A percentile compares a stretch with the other conserved stretches of the same genome.
These are phyloP conservation scores for Orthosia gracilis DNA, from an alignment of 2,888 invertebrate genomes.

Conservation along the genomic window DNA sequence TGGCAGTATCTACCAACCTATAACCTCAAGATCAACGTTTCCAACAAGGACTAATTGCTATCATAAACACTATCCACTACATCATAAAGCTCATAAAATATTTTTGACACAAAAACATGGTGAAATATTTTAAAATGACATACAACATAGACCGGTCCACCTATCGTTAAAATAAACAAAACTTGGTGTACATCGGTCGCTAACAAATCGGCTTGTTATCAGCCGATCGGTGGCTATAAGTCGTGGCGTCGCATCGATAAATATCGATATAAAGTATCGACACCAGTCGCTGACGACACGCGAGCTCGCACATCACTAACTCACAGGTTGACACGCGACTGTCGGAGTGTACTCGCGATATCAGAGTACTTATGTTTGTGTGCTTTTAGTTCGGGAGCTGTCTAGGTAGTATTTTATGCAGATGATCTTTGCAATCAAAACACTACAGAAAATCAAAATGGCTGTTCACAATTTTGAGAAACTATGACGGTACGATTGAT, in stretches of 20 bases:
- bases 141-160: constrained; percentile 50
- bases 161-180: constrained; percentile 75
- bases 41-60: constrained; percentile 15
- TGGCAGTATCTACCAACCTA: background rate
- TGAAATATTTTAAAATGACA: constrained; percentile 51
- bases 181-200: constrained; percentile 73
- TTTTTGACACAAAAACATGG: constrained; percentile 26
- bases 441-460: background rate
- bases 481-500: background rate
- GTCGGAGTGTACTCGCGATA: constrained; percentile 70
- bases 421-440: background rate
- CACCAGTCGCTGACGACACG: constrained; percentile 78
- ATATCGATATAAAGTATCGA: constrained; percentile 84
- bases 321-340: constrained; percentile 75
- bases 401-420: background rate
- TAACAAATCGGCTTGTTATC: constrained; percentile 89
- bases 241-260: constrained; percentile 84
- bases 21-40: background rate
- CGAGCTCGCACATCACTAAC: constrained; percentile 80
- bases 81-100: constrained; percentile 29
- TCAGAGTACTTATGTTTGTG: constrained; percentile 59
- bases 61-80: constrained; percentile 17
- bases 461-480: background rate
- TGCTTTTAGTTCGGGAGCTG: constrained; percentile 54
- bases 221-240: constrained; percentile 84